A percentile compares a stretch with the other conserved stretches of the same genome.
These are phyloP conservation scores for Pocillopora meandrina DNA, from an alignment of 92 coral and sea anemone genomes.

Conservation along the genomic window DNA sequence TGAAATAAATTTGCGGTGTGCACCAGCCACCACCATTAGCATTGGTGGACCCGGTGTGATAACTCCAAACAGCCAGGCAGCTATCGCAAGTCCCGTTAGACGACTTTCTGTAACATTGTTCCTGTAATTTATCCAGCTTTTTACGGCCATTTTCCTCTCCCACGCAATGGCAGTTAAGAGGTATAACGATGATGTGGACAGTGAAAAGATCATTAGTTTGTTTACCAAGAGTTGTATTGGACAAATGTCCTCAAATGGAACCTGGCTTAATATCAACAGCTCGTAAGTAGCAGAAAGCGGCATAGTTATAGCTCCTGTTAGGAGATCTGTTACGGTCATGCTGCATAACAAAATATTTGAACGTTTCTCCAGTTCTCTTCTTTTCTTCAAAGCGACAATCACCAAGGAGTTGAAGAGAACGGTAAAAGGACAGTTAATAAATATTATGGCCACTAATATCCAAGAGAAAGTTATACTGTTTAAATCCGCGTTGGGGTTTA, in stretches of 20 bases:
- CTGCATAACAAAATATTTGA: neutral
- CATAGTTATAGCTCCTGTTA: neutral
- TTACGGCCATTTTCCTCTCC: neutral
- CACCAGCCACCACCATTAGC: too few species aligned
- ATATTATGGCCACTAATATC: neutral
- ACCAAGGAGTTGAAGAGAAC: neutral
- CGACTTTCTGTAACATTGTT: neutral
- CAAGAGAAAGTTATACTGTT: neutral
- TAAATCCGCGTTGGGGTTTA: neutral
- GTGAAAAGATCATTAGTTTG: neutral
- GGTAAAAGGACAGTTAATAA: neutral
- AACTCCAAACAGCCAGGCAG: neutral
- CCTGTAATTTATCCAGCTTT: neutral
- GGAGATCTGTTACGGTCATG: neutral
- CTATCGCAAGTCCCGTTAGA: neutral
- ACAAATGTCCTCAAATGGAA: neutral
- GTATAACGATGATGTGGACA: neutral
- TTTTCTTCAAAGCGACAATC: neutral
- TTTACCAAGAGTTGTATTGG: neutral
- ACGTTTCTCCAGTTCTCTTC: neutral
- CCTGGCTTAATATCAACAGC: neutral
- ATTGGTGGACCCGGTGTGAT: neutral
- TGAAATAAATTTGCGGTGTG: neutral
- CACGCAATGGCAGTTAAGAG: slow-evolving; percentile 2
- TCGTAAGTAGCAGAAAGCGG: neutral